Percentiles rank a stretch among this genome's conserved stretches.
These are phyloP conservation scores for Hylyphantes graminicola DNA, from an alignment of 1,140 invertebrate species.

Conservation along the genomic window DNA sequence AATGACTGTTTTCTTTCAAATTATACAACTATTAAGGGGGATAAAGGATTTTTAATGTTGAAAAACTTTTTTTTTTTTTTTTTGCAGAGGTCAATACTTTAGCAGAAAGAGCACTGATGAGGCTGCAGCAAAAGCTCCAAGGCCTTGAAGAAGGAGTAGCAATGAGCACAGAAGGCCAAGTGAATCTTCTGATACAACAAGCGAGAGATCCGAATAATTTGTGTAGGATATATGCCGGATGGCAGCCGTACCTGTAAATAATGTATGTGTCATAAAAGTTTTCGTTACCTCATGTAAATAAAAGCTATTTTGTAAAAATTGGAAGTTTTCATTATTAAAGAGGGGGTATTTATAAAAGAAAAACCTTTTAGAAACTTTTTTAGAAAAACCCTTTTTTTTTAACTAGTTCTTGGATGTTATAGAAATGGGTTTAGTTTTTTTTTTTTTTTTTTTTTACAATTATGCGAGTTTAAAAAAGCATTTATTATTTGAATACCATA, in stretches of 20 bases:
- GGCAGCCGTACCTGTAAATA: constrained; percentile 82
- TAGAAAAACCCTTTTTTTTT: too few relatives aligned
- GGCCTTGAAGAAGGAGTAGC: constrained; percentile 78
- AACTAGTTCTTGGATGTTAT: too few relatives aligned
- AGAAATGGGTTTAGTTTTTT: too few relatives aligned
- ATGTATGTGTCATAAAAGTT: not conserved
- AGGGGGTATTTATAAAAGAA: too few relatives aligned
- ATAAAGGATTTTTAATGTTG: not conserved
- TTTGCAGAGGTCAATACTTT: constrained; percentile 73
- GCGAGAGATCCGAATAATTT: constrained; percentile 84
- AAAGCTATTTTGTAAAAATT: too few relatives aligned
- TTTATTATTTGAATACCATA: too few relatives aligned
- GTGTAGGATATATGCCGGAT: constrained; percentile 81
- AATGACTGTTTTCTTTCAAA: not conserved
- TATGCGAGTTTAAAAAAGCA: too few relatives aligned
- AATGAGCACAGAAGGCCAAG: constrained; percentile 79
- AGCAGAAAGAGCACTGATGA: constrained; percentile 82
- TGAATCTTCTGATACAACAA: constrained; percentile 83
- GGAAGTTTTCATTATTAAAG: too few relatives aligned
- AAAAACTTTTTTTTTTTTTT: constrained; percentile 19
- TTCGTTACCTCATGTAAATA: not conserved
- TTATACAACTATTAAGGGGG: not conserved
- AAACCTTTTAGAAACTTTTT: too few relatives aligned
- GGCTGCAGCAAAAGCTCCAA: constrained; percentile 84
- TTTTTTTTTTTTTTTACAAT: too few relatives aligned